phyloP scores from a whole-genome alignment of 1,140 invertebrate species.

The Ladona fulva region DNA sequence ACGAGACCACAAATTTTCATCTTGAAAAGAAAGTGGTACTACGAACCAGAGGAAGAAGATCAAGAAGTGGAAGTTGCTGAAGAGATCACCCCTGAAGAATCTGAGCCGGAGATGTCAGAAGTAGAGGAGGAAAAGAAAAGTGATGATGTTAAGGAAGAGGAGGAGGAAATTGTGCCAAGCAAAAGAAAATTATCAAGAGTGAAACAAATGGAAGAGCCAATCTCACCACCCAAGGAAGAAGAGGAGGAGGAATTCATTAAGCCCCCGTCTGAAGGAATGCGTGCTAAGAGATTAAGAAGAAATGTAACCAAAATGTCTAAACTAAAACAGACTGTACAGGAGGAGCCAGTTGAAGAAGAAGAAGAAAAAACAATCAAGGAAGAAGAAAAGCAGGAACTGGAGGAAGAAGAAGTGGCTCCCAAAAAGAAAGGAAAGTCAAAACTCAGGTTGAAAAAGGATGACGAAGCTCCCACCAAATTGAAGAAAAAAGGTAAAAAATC shows the following conservation, averaged over 20 bases:
- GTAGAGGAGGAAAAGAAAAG: background rate
- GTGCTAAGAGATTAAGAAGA: background rate
- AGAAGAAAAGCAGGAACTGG: constrained; percentile 9
- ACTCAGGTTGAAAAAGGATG: constrained; percentile 1
- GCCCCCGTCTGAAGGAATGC: background rate
- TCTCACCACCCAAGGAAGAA: background rate
- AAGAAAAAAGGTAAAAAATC: constrained; percentile 35
- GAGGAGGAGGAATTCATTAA: constrained; percentile 11
- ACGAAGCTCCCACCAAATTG: constrained; percentile 22
- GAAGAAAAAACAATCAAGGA: background rate
- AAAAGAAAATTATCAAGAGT: background rate
- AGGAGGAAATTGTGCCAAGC: background rate
- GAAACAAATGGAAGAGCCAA: background rate
- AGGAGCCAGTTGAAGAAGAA: background rate
- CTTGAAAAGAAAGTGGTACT: constrained; percentile 45
- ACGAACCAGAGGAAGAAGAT: background rate
- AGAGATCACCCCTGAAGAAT: constrained; percentile 27
- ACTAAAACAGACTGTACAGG: background rate
- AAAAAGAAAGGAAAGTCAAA: background rate
- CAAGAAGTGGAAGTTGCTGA: background rate
- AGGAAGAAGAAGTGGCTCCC: background rate
- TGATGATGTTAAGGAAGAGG: background rate
- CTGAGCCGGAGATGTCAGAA: constrained; percentile 30
- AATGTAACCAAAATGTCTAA: background rate
- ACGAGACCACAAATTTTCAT: constrained; percentile 70